Conservation (phyloP, 2,888 invertebrate species). For the Ormyrus labotus region DNA sequence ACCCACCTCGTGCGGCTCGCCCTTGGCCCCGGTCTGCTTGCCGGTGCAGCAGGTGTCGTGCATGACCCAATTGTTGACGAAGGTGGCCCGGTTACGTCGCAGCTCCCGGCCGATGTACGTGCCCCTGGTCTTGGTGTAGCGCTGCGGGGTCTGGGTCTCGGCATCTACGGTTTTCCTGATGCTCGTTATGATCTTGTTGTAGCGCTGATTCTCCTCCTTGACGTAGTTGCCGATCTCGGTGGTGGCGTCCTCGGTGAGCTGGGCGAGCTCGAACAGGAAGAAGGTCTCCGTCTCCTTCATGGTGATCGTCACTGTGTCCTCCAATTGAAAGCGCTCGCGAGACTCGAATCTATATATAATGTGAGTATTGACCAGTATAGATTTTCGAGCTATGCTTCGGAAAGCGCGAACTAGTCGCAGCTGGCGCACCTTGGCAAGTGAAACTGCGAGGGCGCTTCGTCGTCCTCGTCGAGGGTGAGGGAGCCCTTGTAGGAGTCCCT, state of each 20-base stretch:
- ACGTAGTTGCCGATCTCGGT: conserved; percentile 79
- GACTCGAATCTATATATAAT: conserved; percentile 20
- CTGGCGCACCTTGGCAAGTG: conserved; percentile 64
- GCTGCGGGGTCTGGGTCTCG: conserved; percentile 83
- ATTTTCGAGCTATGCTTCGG: no score
- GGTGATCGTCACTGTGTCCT: conserved; percentile 61
- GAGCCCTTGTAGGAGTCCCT: conserved; percentile 26
- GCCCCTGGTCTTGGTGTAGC: conserved; percentile 81
- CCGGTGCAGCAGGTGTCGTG: conserved; percentile 80
- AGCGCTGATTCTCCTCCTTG: conserved; percentile 81
- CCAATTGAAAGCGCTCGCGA: background rate
- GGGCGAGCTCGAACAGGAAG: conserved; percentile 81
- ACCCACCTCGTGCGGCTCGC: conserved; percentile 5
- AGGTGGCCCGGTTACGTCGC: conserved; percentile 79
- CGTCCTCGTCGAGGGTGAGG: conserved; percentile 47
- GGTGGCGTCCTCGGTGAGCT: conserved; percentile 80
- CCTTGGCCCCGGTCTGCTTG: background rate
- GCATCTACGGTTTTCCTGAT: conserved; percentile 80
- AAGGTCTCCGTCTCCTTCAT: conserved; percentile 83
- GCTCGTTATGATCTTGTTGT: conserved; percentile 82
- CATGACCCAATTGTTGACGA: conserved; percentile 88
- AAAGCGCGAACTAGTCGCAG: no score
- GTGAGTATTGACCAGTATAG: no score
- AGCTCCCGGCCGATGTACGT: conserved; percentile 79
- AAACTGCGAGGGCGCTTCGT: conserved; percentile 66